phyloP scores from a whole-genome alignment of 2,888 invertebrate genomes.

The Microplitis deprimator region DNA sequence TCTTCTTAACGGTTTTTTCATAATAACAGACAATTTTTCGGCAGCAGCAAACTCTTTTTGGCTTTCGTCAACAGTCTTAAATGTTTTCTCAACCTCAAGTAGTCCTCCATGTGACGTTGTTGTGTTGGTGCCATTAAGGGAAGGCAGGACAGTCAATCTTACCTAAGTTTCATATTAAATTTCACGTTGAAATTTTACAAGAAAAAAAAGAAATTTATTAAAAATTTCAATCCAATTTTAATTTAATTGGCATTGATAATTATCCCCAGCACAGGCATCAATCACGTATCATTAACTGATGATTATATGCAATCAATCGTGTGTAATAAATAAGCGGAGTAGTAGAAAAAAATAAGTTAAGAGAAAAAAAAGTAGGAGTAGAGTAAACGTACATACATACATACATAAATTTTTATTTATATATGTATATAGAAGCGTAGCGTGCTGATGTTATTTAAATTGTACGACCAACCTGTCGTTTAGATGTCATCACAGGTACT shows the following conservation, averaged over 20 bases:
- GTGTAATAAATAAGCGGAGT: conserved; percentile 35
- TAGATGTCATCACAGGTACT: conserved; percentile 66
- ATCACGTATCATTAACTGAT: conserved; percentile 11
- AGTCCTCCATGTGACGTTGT: conserved; percentile 81
- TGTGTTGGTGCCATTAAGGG: conserved; percentile 75
- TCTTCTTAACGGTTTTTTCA: conserved; percentile 60
- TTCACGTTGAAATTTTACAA: conserved; percentile 31
- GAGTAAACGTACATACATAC: not conserved
- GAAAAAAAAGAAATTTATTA: not conserved
- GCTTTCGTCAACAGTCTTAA: conserved; percentile 80
- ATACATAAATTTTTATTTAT: not conserved
- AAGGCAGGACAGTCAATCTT: conserved; percentile 82
- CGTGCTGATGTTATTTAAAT: conserved; percentile 45
- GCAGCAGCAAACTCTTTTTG: conserved; percentile 70
- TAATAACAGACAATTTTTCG: conserved; percentile 64
- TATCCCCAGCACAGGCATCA: not conserved
- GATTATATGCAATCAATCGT: conserved; percentile 31
- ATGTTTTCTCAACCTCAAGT: conserved; percentile 82
- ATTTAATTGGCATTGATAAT: conserved; percentile 27
- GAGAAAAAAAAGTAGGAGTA: conserved; percentile 6
- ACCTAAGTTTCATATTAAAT: conserved; percentile 74
- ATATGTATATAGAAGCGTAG: conserved; percentile 21
- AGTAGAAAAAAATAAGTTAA: conserved; percentile 18
- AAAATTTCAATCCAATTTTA: conserved; percentile 24
- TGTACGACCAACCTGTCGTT: conserved; percentile 66